phyloP scores from a whole-genome alignment of 2,797 vertebrate genomes.

The Poecilia gillii region DNA sequence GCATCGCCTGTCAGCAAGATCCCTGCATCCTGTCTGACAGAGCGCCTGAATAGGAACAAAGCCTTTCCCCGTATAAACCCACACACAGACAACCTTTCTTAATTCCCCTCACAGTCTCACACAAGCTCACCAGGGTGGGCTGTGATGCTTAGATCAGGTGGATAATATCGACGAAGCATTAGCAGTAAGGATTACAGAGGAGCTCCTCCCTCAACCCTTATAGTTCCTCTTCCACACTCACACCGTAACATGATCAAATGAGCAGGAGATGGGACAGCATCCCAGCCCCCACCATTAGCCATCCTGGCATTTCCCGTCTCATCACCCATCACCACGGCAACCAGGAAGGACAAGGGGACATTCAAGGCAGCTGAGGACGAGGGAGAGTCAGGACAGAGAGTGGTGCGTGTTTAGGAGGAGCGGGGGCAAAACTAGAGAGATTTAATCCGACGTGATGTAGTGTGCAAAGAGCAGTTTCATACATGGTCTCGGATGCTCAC shows the following conservation, averaged over 20 bases:
- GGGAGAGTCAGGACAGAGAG: conserved; percentile 23
- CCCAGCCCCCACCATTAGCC: conserved; percentile 55
- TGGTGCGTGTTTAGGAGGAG: conserved; percentile 15
- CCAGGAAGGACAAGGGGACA: conserved; percentile 36
- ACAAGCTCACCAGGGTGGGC: conserved; percentile 27
- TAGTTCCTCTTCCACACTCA: conserved; percentile 21
- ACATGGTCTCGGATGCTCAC: conserved; percentile 12
- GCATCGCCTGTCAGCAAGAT: conserved; percentile 43
- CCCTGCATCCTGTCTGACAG: conserved; percentile 49
- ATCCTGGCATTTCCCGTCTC: conserved; percentile 46
- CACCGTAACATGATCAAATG: conserved; percentile 42
- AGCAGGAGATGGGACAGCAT: conserved; percentile 42
- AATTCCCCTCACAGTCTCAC: conserved; percentile 13
- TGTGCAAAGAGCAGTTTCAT: conserved; percentile 6
- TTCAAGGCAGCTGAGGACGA: conserved; percentile 34
- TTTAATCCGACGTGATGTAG: background rate
- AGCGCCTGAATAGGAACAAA: conserved; percentile 50
- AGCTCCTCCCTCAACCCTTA: conserved; percentile 1
- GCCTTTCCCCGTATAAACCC: conserved; percentile 13
- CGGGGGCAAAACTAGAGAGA: conserved; percentile 3
- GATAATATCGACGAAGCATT: conserved; percentile 50
- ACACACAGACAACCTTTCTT: conserved; percentile 7
- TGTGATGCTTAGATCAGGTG: conserved; percentile 52
- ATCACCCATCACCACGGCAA: conserved; percentile 58
- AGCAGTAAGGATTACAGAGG: conserved; percentile 47